A percentile compares a stretch with the other conserved stretches of the same genome.
Conservation (phyloP, 2,888 invertebrate species). For the Drosophila nigricruria region DNA sequence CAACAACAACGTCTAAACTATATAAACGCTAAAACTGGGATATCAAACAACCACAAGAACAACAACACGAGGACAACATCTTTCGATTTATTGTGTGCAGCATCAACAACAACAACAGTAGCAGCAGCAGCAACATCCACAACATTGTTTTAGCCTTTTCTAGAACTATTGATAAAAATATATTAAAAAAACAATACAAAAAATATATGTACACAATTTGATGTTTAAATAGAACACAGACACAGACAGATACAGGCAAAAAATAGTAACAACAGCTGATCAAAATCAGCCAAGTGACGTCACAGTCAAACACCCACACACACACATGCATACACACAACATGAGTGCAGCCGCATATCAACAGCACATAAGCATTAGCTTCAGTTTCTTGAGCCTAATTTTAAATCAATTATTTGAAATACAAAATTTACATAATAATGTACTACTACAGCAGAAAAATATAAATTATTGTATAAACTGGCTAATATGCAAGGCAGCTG, state of each 20-base stretch:
- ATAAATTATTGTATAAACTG: slow-evolving; percentile 71
- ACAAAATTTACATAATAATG: slow-evolving; percentile 54
- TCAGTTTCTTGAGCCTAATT: slow-evolving; percentile 50
- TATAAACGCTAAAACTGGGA: slow-evolving; percentile 58
- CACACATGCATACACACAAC: slow-evolving; percentile 20
- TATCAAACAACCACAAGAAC: slow-evolving; percentile 37
- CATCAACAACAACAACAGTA: slow-evolving; percentile 59
- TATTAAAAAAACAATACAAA: slow-evolving; percentile 76
- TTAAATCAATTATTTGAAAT: slow-evolving; percentile 59
- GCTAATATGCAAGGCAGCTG: slow-evolving; percentile 41
- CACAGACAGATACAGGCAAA: slow-evolving; percentile 18
- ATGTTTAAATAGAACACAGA: slow-evolving; percentile 72
- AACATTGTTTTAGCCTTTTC: slow-evolving; percentile 84
- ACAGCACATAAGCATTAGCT: slow-evolving; percentile 20
- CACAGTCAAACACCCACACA: slow-evolving; percentile 9
- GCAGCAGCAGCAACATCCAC: slow-evolving; percentile 56
- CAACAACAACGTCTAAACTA: slow-evolving; percentile 54
- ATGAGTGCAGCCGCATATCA: slow-evolving; percentile 7
- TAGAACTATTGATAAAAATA: slow-evolving; percentile 84
- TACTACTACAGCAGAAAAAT: slow-evolving; percentile 62
- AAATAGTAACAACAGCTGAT: slow-evolving; percentile 42
- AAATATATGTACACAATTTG: slow-evolving; percentile 72
- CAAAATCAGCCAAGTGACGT: slow-evolving; percentile 20
- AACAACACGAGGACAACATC: slow-evolving; percentile 50
- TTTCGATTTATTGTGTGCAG: slow-evolving; percentile 55